phyloP scores from a whole-genome alignment of 2,888 invertebrate genomes.

The Troglohyphantes excavatus region DNA sequence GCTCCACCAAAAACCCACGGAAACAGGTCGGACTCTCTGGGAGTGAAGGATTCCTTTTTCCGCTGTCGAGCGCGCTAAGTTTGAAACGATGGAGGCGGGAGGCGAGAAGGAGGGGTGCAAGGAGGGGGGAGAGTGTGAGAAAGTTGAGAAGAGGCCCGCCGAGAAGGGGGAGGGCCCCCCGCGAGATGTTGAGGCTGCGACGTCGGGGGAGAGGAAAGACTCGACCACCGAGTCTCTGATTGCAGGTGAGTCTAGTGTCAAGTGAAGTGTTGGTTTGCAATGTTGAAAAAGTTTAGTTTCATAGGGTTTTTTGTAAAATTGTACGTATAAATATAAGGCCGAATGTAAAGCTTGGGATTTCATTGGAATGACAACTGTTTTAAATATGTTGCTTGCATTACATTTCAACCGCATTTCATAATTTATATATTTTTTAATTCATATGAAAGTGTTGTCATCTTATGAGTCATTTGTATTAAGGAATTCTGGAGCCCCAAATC shows the following conservation, averaged over 20 bases:
- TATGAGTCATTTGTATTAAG: no score
- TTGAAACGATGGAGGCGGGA: conserved; percentile 41
- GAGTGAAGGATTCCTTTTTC: not conserved
- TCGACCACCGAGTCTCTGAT: conserved; percentile 52
- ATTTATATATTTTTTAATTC: no score
- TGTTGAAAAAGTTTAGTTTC: no score
- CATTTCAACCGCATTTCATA: no score
- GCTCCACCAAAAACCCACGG: conserved; percentile 4
- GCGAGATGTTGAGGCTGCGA: not conserved
- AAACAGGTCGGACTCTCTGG: conserved; percentile 24
- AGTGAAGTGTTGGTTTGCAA: no score
- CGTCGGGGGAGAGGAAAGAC: conserved; percentile 30
- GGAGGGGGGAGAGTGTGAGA: conserved; percentile 43
- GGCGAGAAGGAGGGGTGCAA: conserved; percentile 10
- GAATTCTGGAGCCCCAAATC: no score
- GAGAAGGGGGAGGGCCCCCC: conserved; percentile 13
- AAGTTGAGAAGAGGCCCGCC: conserved; percentile 1
- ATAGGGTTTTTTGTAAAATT: no score
- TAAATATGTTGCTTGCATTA: no score
- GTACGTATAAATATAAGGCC: no score
- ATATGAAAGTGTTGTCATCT: no score
- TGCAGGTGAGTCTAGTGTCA: conserved; percentile 38
- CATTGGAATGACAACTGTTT: no score
- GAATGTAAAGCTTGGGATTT: no score
- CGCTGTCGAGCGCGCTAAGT: conserved; percentile 33